Conservation (phyloP, 2,888 invertebrate genomes). For the Nemurella pictetii region DNA sequence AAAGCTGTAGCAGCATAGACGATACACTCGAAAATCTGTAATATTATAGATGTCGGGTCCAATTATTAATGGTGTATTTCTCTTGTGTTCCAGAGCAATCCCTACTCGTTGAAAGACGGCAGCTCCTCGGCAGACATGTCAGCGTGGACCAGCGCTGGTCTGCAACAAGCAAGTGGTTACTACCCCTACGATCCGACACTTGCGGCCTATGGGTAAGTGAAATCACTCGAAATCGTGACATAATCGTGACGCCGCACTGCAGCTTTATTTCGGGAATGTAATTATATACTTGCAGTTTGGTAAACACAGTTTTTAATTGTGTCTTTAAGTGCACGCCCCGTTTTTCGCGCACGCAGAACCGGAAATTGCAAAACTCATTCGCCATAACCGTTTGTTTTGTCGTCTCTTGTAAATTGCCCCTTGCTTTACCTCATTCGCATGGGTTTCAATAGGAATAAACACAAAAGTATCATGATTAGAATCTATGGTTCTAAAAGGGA, state of each 20-base stretch:
- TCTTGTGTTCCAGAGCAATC: constrained; percentile 75
- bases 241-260: no score
- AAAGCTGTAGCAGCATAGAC: no score
- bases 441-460: not conserved
- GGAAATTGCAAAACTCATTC: not conserved
- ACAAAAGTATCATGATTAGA: not conserved
- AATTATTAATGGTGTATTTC: not conserved
- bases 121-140: constrained; percentile 84
- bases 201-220: constrained; percentile 89
- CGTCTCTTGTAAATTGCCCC: not conserved
- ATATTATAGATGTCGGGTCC: no score
- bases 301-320: no score
- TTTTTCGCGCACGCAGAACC: no score
- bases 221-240: no score
- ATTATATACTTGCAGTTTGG: no score
- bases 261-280: no score
- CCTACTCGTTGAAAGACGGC: constrained; percentile 83
- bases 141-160: constrained; percentile 88
- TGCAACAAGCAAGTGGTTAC: constrained; percentile 89
- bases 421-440: not conserved
- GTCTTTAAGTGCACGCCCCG: no score
- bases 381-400: not conserved
- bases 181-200: constrained; percentile 92
- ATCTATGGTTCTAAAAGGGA: not conserved
- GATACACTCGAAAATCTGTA: no score